These are phyloP conservation scores for Phyllostomus hastatus DNA, from an alignment of 2,113 vertebrate genomes.

Conservation along the genomic window DNA sequence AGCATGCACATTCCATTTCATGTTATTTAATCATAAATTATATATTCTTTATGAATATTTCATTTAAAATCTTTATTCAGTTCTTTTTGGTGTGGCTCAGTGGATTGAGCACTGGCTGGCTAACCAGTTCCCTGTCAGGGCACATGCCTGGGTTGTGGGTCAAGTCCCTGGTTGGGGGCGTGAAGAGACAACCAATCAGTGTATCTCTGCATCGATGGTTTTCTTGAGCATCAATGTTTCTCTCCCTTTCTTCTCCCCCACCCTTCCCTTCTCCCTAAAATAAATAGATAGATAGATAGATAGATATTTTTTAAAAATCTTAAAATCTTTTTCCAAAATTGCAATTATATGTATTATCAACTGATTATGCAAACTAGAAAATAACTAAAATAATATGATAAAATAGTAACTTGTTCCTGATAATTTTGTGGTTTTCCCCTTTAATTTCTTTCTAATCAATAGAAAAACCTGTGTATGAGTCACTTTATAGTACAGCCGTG, in stretches of 20 bases:
- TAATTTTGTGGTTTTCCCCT: neutral
- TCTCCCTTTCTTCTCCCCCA: no score
- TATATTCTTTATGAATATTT: neutral
- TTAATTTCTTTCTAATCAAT: neutral
- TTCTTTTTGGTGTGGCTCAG: neutral
- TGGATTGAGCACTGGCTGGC: no score
- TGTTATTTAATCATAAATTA: conserved; percentile 19
- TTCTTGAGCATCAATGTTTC: no score
- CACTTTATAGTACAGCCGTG: neutral
- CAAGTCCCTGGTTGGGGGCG: no score
- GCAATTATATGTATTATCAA: neutral
- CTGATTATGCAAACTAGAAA: neutral
- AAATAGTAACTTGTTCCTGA: neutral
- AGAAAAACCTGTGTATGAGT: neutral
- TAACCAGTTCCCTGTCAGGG: no score
- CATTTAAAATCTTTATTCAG: neutral
- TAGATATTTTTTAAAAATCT: neutral
- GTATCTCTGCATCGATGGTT: no score
- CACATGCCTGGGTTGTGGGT: no score
- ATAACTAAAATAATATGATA: neutral
- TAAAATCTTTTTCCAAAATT: neutral
- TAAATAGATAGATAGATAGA: no score
- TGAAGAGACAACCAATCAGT: no score
- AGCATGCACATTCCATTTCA: neutral
- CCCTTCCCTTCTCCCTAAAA: no score